phyloP scores from a whole-genome alignment of 2,888 invertebrate species.

The Xanthorhoe spadicearia region DNA sequence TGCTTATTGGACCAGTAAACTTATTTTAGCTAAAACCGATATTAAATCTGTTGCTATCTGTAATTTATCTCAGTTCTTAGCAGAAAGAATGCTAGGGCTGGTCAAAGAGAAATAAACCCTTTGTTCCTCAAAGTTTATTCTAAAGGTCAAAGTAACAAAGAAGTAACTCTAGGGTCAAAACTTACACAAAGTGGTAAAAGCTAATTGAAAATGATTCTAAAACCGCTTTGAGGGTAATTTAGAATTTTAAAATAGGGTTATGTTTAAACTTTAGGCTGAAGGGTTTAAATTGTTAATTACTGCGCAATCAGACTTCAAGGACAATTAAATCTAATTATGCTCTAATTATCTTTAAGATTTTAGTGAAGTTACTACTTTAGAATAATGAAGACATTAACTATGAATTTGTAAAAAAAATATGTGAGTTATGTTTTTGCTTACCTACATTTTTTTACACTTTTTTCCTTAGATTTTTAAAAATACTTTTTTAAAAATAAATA shows the following conservation, averaged over 20 bases:
- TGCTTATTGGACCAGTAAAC: no score
- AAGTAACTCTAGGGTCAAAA: constrained; percentile 14
- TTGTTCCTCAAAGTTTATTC: constrained; percentile 3
- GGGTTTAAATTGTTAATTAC: neutral
- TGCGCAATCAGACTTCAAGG: neutral
- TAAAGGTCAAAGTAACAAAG: constrained; percentile 24
- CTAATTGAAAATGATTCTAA: constrained; percentile 14
- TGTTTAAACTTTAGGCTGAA: constrained; percentile 1
- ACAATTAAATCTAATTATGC: no score
- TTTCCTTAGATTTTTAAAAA: no score
- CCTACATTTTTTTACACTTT: no score
- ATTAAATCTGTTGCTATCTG: no score
- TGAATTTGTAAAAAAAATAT: no score
- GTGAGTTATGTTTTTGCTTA: no score
- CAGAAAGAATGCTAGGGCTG: neutral
- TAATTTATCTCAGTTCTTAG: neutral
- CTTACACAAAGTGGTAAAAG: neutral
- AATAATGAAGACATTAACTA: no score
- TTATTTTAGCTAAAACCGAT: no score
- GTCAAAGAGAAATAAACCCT: neutral
- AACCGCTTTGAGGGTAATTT: constrained; percentile 15
- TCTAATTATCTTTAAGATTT: no score
- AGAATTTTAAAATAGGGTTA: constrained; percentile 5
- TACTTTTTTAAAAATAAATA: no score
- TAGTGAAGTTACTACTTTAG: no score